Percentiles rank a stretch among this genome's conserved stretches.
Conservation (phyloP, 2,888 invertebrate genomes). For the Rhamnusium bicolor region DNA sequence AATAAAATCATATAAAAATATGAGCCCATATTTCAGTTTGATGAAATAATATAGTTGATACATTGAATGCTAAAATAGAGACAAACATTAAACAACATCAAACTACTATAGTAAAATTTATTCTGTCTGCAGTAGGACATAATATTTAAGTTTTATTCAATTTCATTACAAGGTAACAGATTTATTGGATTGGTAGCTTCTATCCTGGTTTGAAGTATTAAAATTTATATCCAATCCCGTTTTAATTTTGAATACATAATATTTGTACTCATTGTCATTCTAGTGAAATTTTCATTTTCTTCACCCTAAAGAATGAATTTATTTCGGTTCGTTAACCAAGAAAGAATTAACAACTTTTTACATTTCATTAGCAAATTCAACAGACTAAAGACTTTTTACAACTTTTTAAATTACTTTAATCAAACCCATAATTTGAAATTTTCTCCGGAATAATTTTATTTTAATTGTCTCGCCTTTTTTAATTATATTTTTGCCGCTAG, state of each 20-base stretch:
- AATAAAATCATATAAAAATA: too few relatives aligned
- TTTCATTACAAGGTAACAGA: not conserved
- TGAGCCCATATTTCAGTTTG: too few relatives aligned
- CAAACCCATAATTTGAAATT: conserved; percentile 43
- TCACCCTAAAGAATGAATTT: conserved; percentile 49
- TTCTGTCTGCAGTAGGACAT: too few relatives aligned
- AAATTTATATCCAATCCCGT: conserved; percentile 28
- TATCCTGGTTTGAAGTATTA: conserved; percentile 3
- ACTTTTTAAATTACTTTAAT: conserved; percentile 53
- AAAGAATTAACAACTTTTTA: conserved; percentile 59
- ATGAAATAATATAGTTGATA: too few relatives aligned
- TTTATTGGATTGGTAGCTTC: not conserved
- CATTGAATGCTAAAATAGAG: too few relatives aligned
- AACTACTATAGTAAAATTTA: too few relatives aligned
- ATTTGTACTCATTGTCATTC: conserved; percentile 38
- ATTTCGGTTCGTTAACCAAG: conserved; percentile 59
- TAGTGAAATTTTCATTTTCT: conserved; percentile 49
- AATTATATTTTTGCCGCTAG: conserved; percentile 36
- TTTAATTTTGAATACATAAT: conserved; percentile 37
- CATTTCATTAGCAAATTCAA: conserved; percentile 61
- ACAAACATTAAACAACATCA: too few relatives aligned
- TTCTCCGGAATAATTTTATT: conserved; percentile 39
- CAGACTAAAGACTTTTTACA: conserved; percentile 56
- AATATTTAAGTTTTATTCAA: not conserved
- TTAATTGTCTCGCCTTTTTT: conserved; percentile 40